Evolutionary conservation across 2,113 vertebrate genomes (phyloP).

Genomic region (Myanophis thanlyinensis): DNA sequence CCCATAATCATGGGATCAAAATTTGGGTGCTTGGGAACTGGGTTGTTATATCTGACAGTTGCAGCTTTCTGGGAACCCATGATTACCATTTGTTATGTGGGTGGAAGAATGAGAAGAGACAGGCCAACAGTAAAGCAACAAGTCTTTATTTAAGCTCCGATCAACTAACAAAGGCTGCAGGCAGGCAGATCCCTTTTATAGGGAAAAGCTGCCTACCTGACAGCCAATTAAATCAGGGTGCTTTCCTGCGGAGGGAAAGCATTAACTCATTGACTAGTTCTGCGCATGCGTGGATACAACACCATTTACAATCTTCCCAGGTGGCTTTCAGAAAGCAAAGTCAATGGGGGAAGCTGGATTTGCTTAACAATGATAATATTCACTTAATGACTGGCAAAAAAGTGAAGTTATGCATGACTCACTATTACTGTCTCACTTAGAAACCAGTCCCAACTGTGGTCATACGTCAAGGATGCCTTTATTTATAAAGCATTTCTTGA

Average conservation of each 20-base stretch:
- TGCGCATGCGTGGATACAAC: no score
- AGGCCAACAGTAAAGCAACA: no score
- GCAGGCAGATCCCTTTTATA: no score
- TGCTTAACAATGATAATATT: neutral
- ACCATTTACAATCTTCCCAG: neutral
- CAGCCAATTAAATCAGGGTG: no score
- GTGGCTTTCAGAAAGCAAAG: neutral
- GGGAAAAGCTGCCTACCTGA: no score
- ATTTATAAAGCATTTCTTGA: conserved; percentile 9
- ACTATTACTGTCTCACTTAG: neutral
- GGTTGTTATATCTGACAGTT: neutral
- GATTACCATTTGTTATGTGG: no score
- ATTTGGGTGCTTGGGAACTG: neutral
- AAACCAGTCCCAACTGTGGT: neutral
- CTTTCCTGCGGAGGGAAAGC: no score
- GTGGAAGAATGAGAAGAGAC: no score
- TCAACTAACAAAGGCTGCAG: no score
- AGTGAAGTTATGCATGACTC: neutral
- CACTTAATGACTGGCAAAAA: neutral
- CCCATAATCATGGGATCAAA: neutral
- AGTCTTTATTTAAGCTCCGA: no score
- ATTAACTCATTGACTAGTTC: no score
- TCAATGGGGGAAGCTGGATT: neutral
- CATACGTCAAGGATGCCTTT: neutral
- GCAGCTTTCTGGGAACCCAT: neutral